These are phyloP conservation scores for Vireo altiloquus DNA, from an alignment of 2,113 vertebrate genomes.

Conservation along the genomic window DNA sequence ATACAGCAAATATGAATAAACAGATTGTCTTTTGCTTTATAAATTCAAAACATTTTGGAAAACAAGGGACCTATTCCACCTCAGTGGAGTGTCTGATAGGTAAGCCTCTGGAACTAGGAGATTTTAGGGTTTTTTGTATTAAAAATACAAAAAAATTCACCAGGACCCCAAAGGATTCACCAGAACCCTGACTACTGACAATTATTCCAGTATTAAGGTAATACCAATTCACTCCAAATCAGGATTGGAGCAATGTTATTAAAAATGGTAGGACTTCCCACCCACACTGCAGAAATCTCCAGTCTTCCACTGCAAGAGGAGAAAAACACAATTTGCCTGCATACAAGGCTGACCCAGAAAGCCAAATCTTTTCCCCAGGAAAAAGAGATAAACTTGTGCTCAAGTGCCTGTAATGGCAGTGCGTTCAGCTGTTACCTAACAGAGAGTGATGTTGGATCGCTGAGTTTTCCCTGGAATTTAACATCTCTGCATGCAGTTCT, in stretches of 20 bases:
- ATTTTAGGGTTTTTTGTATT: background rate
- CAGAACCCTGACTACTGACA: background rate
- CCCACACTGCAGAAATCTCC: background rate
- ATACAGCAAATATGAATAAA: background rate
- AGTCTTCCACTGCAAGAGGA: background rate
- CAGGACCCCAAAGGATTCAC: background rate
- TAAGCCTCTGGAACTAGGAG: background rate
- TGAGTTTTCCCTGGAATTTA: conserved; percentile 44
- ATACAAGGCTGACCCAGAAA: conserved; percentile 38
- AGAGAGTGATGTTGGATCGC: conserved; percentile 40
- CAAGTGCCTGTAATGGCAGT: background rate
- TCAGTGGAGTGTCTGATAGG: background rate
- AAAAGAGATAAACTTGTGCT: conserved; percentile 37
- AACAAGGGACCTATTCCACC: background rate
- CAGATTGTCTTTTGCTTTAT: background rate
- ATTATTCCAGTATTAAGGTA: background rate
- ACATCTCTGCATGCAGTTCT: conserved; percentile 36
- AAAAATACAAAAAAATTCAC: background rate
- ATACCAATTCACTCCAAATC: background rate
- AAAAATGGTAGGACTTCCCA: background rate
- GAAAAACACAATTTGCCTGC: background rate
- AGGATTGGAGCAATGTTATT: background rate
- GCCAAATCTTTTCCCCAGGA: conserved; percentile 33
- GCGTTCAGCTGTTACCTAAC: conserved; percentile 35
- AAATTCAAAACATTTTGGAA: background rate